phyloP scores from a whole-genome alignment of 30 jellyfish, hydroid and myxozoan species.

The Calvadosia cruxmelitensis region DNA sequence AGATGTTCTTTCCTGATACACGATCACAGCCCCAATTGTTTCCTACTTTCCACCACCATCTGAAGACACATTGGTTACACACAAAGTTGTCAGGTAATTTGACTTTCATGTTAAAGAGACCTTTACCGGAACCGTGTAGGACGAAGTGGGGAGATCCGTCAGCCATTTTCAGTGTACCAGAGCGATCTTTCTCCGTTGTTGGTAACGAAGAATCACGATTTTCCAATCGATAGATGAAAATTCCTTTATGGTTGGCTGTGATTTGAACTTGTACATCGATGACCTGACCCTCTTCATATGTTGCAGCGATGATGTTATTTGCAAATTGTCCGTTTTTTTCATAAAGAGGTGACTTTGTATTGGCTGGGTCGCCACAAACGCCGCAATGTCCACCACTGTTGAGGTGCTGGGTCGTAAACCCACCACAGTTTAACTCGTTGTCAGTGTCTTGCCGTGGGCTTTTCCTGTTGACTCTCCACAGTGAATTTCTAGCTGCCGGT shows the following conservation, averaged over 20 bases:
- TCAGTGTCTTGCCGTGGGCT: conserved; percentile 32
- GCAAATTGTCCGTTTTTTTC: conserved; percentile 41
- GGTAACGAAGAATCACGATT: conserved; percentile 5
- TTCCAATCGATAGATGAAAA: not conserved
- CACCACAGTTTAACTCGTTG: conserved; percentile 47
- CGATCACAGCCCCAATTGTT: conserved; percentile 38
- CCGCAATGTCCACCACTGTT: conserved; percentile 38
- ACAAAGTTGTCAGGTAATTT: conserved; percentile 9
- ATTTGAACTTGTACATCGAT: conserved; percentile 52
- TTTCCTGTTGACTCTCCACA: conserved; percentile 24
- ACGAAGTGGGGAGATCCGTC: conserved; percentile 1
- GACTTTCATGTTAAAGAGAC: conserved; percentile 10
- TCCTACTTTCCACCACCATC: conserved; percentile 36
- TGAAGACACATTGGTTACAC: conserved; percentile 33
- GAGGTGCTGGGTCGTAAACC: conserved; percentile 19
- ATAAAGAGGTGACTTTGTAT: conserved; percentile 2
- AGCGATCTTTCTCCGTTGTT: conserved; percentile 21
- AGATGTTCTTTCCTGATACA: too few species aligned
- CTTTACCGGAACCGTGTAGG: conserved; percentile 11
- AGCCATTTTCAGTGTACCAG: conserved; percentile 5
- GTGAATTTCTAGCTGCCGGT: conserved; percentile 44
- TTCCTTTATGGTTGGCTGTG: conserved; percentile 68
- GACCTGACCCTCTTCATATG: conserved; percentile 51
- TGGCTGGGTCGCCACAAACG: conserved; percentile 46
- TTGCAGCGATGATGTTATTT: conserved; percentile 44